Base-by-base conservation (phyloP, 2,888 invertebrate species). In the Biston betularia region DNA sequence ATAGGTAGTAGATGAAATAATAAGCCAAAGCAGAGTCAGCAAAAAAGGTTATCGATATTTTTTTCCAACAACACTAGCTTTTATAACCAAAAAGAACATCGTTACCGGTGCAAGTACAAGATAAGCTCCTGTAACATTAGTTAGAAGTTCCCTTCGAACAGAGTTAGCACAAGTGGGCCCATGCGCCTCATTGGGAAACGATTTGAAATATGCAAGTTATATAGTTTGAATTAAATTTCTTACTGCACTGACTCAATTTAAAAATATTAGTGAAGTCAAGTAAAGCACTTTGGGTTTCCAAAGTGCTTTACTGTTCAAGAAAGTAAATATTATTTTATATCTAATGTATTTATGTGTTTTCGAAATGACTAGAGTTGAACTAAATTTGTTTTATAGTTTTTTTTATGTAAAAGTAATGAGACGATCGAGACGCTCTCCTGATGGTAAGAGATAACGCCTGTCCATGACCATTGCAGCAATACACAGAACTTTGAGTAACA, bases 111-210 rank as follows among this genome's bases (percentile, higher is more conserved):
- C 77, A 74, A 81, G 80, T 79, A 82, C 73, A 77, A 77, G 71
- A 74, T 62, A 78, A 79, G 79, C 84, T 82, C 75, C 71, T 73
- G 72, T 76, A 78, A 76, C 82, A 79, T 83, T 78, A 82, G 80
- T 84, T 78, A 44, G 76, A 83, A 86, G 78, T 84, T 85, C 78
- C 67, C 69, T 68, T 63, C 65, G 70, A 58, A 55, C 54, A 56
- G 54, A 66, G 68, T 68, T 71, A 54, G 62, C 8, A 59, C 61
- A 72, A 76, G 62, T 63, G 72, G 75, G 65, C 77, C 76, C 80
- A 57, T 60, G 75, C 65, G 79, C 54, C 71, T 64, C 69, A 70
- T 74, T 58, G 54, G 64, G 54, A 15, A 34, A 50, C 11, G n/a
- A 44, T 63, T 56, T 71, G 42, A 68, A 55, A 56, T 65, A 64